phyloP scores from a whole-genome alignment of 2,888 invertebrate genomes.

The Trissolcus brochymenae region DNA sequence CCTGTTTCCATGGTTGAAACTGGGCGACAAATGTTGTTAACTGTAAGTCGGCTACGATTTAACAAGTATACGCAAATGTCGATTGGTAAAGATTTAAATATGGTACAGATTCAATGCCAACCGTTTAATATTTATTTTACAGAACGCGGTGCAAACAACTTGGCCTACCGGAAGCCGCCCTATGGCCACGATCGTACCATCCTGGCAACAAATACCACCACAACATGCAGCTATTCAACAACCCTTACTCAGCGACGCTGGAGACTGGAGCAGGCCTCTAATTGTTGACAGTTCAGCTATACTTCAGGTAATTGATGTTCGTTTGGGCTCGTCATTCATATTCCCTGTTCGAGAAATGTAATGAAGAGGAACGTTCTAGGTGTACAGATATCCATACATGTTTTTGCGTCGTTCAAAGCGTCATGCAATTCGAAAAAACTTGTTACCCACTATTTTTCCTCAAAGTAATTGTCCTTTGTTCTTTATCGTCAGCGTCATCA shows the following conservation, averaged over 20 bases:
- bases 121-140: constrained; percentile 28
- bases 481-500: neutral
- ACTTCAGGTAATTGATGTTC: constrained; percentile 78
- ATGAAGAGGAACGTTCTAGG: constrained; percentile 4
- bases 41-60: constrained; percentile 76
- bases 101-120: too few species aligned
- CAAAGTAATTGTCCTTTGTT: constrained; percentile 4
- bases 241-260: constrained; percentile 80
- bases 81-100: too few species aligned
- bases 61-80: neutral
- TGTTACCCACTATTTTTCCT: neutral
- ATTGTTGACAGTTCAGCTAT: constrained; percentile 87
- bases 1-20: constrained; percentile 96
- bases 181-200: constrained; percentile 87
- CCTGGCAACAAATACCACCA: constrained; percentile 87
- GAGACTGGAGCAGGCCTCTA: constrained; percentile 85
- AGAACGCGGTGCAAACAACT: constrained; percentile 84
- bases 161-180: constrained; percentile 85
- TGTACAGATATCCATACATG: neutral
- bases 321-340: constrained; percentile 10
- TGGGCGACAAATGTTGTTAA: constrained; percentile 87
- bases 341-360: too few species aligned
- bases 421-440: neutral
- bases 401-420: constrained; percentile 2
- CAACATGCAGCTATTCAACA: constrained; percentile 81